Conservation (phyloP, 2,113 vertebrate species). For the Genyomyrus donnyi region DNA sequence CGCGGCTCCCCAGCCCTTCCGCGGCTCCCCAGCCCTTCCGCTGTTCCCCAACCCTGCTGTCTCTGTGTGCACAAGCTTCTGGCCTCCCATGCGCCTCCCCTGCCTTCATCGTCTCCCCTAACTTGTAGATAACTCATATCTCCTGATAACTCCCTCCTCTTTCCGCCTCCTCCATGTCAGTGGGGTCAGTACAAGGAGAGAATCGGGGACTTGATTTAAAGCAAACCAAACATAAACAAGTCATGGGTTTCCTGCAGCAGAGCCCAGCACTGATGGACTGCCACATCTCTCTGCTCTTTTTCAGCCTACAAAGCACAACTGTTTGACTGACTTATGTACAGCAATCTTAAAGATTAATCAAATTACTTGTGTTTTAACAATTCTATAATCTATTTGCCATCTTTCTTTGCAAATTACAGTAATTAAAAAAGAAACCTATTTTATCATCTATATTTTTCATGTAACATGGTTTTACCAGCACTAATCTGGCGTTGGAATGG, state of each 20-base stretch:
- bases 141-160: slow-evolving; percentile 26
- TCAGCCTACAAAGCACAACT: not conserved
- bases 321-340: not conserved
- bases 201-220: not conserved
- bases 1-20: not conserved
- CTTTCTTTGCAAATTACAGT: not conserved
- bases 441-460: not conserved
- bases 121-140: not conserved
- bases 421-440: not conserved
- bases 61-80: slow-evolving; percentile 12
- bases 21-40: not conserved
- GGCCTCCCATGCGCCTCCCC: slow-evolving; percentile 35
- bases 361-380: not conserved
- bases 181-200: not conserved
- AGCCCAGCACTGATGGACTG: not conserved
- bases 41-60: slow-evolving; percentile 6
- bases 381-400: not conserved
- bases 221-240: not conserved
- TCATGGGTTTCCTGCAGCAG: not conserved
- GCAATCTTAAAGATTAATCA: not conserved
- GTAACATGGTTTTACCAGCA: not conserved
- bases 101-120: slow-evolving; percentile 10
- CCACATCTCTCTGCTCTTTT: not conserved
- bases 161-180: slow-evolving; percentile 44
- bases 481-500: not conserved